Conservation (phyloP, 2,797 vertebrate genomes). For the Trachurus trachurus region DNA sequence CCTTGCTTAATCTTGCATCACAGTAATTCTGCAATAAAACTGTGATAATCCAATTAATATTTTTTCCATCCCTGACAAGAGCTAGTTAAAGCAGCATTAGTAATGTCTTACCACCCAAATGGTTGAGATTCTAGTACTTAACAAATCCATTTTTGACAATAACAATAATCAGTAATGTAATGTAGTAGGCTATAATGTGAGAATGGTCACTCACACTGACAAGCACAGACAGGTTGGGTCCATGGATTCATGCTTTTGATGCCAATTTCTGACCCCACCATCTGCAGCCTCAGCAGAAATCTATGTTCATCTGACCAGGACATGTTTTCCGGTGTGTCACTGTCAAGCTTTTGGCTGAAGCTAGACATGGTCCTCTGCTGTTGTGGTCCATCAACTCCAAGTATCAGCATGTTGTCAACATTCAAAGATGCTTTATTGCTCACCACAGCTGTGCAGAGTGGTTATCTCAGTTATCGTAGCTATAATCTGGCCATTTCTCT, state of each 20-base stretch:
- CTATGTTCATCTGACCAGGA: background rate
- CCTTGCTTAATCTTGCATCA: slow-evolving; percentile 35
- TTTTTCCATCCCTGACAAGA: slow-evolving; percentile 5
- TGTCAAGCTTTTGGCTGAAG: too few relatives aligned
- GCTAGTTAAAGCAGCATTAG: slow-evolving; percentile 10
- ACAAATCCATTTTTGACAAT: background rate
- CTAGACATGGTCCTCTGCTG: too few relatives aligned
- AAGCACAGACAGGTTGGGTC: background rate
- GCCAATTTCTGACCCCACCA: background rate
- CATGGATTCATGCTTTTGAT: background rate
- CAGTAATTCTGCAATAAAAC: slow-evolving; percentile 11
- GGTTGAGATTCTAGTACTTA: background rate
- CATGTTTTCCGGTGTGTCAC: background rate
- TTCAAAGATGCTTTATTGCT: too few relatives aligned
- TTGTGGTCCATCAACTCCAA: too few relatives aligned
- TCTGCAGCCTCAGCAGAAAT: background rate
- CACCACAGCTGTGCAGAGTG: too few relatives aligned
- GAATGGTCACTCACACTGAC: background rate
- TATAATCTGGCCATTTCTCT: background rate
- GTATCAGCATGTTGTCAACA: too few relatives aligned
- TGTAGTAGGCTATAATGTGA: background rate
- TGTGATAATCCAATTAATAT: slow-evolving; percentile 24
- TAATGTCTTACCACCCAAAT: background rate
- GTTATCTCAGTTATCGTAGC: background rate
- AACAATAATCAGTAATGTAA: background rate